Percentiles rank a stretch among this genome's conserved stretches.
These are phyloP conservation scores for Agrenia bidenticulata DNA, from an alignment of 2,888 invertebrate genomes.

Conservation along the genomic window DNA sequence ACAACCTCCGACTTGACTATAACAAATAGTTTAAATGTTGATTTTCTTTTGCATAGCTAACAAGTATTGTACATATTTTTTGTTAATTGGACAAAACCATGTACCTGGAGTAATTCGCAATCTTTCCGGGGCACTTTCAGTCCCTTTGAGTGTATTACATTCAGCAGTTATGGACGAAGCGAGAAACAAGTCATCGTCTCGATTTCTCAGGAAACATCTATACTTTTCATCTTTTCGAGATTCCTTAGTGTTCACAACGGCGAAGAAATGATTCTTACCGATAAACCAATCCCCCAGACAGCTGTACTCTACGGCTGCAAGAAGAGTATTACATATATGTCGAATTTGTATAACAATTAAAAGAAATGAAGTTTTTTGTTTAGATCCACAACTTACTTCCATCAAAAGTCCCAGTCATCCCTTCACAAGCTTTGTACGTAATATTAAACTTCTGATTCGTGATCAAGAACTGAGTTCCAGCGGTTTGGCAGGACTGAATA, in stretches of 20 bases:
- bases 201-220: conserved; percentile 88
- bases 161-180: conserved; percentile 92
- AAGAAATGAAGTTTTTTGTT: conserved; percentile 8
- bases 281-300: conserved; percentile 95
- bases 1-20: conserved; percentile 80
- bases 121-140: conserved; percentile 89
- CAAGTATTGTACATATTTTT: too few relatives aligned
- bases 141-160: conserved; percentile 87
- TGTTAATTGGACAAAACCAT: too few relatives aligned
- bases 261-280: conserved; percentile 93
- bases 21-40: too few relatives aligned
- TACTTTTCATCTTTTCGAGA: conserved; percentile 93
- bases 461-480: conserved; percentile 92
- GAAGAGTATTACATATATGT: too few relatives aligned
- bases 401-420: conserved; percentile 86
- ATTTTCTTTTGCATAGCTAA: too few relatives aligned
- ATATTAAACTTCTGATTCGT: conserved; percentile 94
- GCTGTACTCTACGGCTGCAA: conserved; percentile 82
- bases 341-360: conserved; percentile 17
- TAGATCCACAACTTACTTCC: too few relatives aligned
- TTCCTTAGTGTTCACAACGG: conserved; percentile 94
- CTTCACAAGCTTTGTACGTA: conserved; percentile 84
- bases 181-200: conserved; percentile 88
- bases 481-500: conserved; percentile 90
- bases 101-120: conserved; percentile 78